phyloP scores from a whole-genome alignment of 2,888 invertebrate genomes.

The Ornithoptera alexandrae region DNA sequence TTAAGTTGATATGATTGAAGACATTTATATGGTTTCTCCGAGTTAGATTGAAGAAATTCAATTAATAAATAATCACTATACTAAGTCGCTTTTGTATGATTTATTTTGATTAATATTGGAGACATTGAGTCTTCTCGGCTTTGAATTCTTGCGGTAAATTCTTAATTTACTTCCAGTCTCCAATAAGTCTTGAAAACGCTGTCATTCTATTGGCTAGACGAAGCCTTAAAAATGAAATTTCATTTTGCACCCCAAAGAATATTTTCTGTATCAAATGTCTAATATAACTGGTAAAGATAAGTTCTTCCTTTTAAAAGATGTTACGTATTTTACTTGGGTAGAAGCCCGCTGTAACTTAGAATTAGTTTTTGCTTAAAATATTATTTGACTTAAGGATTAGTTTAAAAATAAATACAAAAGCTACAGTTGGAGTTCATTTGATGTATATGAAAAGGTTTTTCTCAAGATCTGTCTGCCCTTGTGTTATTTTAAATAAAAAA shows the following conservation, averaged over 20 bases:
- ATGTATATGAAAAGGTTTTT: too few species aligned
- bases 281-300: background rate
- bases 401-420: too few species aligned
- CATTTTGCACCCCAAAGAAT: background rate
- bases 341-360: background rate
- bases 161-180: background rate
- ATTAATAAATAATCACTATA: background rate
- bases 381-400: too few species aligned
- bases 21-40: background rate
- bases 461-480: too few species aligned
- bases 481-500: too few species aligned
- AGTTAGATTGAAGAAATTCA: background rate
- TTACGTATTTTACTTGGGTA: background rate
- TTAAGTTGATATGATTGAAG: too few species aligned
- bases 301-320: background rate
- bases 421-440: too few species aligned
- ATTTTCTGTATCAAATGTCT: background rate
- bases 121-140: background rate
- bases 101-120: background rate
- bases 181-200: background rate
- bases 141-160: background rate
- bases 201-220: slow-evolving; percentile 6
- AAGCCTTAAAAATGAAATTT: slow-evolving; percentile 16
- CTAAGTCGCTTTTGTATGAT: background rate
- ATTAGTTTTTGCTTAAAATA: too few species aligned